Evolutionary conservation across 2,113 vertebrate genomes (phyloP), one percentile per base, ranked within the genome.

Genomic region (Buteo buteo): DNA sequence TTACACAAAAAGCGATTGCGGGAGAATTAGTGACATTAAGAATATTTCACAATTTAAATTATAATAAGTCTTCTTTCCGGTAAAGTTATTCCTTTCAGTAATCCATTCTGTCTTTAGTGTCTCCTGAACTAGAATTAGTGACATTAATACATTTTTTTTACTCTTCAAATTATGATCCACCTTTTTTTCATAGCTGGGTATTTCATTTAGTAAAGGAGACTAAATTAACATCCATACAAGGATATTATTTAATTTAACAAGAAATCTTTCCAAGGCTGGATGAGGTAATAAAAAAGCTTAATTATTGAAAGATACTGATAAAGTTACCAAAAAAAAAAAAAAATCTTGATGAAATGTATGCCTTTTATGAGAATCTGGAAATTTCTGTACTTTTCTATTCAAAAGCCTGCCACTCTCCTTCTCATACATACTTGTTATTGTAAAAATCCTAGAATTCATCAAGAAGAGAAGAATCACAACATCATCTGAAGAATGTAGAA

Each of bases 91-190:
- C 89, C 85, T 90, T 94, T 93, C 42, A 58, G 69, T 79, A 95
- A 92, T 89, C 76, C 49, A 65, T 89, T 87, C 55, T 89, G 57
- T 66, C 26, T 93, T 94, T 79, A 89, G 36, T 87, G 83, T 90
- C 71, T 82, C 57, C 86, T 93, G 78, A 86, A 74, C 55, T 77
- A 82, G 67, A 96, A 67, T 65, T 91, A 95, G 65, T 66, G 38
- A 52, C 26, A 65, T 84, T 94, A 93, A 91, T 96, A 52, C 9
- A 59, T 61, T 47, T 90, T 90, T 86, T 94, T 94, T 77, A 79
- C 78, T 79, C 29, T 61, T 87, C 62, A 88, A 74, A 88, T 94
- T 85, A 86, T 40, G 21, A 22, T n/a, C 52, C 49, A 62, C 40
- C 62, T 92, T 95, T 93, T 88, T 64, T 70, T n/a, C 20, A n/a